These are phyloP conservation scores for Hemaris fuciformis DNA, from an alignment of 2,888 invertebrate species.

Conservation along the genomic window DNA sequence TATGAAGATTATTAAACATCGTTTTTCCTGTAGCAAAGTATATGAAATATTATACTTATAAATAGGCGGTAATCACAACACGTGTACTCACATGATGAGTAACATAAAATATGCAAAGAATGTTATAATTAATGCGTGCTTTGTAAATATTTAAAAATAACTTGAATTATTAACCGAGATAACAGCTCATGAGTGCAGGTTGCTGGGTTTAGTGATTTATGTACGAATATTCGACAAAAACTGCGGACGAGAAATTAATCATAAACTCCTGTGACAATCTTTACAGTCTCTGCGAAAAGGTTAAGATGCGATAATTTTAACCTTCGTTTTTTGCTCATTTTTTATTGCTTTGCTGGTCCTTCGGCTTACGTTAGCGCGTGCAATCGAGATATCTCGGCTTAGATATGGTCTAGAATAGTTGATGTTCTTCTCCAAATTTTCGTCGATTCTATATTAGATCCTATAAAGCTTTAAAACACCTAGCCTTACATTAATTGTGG, in stretches of 20 bases:
- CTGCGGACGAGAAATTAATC: not conserved
- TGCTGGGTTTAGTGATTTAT: constrained; percentile 15
- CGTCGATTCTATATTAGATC: no score
- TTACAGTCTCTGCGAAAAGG: no score
- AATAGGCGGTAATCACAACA: not conserved
- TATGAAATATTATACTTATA: not conserved
- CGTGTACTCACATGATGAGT: not conserved
- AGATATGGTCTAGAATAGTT: no score
- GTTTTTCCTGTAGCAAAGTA: not conserved
- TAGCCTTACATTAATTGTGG: no score
- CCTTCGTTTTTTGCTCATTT: no score
- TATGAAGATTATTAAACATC: not conserved
- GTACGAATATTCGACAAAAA: not conserved
- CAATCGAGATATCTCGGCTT: no score
- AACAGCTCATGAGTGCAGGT: constrained; percentile 10
- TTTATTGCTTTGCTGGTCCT: no score
- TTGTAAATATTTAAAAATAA: constrained; percentile 20
- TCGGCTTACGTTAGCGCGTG: no score
- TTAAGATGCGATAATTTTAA: no score
- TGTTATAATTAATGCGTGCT: constrained; percentile 4
- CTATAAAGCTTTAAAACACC: no score
- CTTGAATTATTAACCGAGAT: constrained; percentile 14
- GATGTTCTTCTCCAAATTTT: no score
- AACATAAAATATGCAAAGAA: not conserved
- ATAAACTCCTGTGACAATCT: no score